These are phyloP conservation scores for Microplitis manilae DNA, from an alignment of 2,888 invertebrate species.

Conservation along the genomic window DNA sequence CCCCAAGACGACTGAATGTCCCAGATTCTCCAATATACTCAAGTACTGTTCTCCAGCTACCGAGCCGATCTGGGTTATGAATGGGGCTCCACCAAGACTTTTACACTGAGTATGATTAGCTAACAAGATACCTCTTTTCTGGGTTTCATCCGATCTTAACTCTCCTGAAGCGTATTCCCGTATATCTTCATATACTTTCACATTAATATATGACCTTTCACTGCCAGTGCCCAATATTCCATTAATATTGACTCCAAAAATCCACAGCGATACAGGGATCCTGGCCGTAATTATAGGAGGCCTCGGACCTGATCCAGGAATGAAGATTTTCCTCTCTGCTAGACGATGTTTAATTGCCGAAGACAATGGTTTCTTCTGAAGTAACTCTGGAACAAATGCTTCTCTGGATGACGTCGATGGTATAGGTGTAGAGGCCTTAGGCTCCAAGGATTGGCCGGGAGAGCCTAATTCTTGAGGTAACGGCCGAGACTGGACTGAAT, in stretches of 20 bases:
- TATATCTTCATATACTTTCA: background rate
- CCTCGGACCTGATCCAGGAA: background rate
- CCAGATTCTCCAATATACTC: background rate
- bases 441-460: background rate
- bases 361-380: background rate
- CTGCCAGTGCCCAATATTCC: background rate
- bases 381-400: background rate
- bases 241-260: background rate
- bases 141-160: too few relatives aligned
- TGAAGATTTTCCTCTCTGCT: background rate
- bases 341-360: background rate
- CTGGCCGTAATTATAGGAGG: background rate
- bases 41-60: background rate
- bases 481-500: too few relatives aligned
- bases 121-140: background rate
- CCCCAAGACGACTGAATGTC: background rate
- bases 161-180: background rate
- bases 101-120: background rate
- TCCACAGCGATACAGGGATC: background rate
- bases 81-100: background rate
- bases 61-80: background rate
- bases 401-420: background rate
- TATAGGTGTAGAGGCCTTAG: background rate
- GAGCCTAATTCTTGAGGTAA: too few relatives aligned
- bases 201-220: background rate